Evolutionary conservation across 2,797 vertebrate genomes (phyloP), one percentile per base, ranked within the genome.

Genomic region (Manis crassicaudata): DNA sequence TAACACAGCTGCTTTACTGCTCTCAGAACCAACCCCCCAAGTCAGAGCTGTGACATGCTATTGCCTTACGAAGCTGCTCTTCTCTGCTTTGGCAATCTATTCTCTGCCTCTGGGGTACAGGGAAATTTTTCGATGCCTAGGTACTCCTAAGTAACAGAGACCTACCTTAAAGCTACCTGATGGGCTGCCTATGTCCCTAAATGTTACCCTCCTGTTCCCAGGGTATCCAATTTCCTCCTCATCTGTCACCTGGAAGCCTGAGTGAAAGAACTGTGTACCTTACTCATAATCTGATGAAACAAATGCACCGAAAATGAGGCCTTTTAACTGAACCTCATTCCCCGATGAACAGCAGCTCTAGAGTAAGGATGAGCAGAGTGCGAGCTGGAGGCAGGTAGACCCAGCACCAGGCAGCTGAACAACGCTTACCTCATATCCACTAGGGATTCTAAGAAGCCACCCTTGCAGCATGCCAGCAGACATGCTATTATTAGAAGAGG

Each of bases 1-100:
- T 83, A 88, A 52, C 84, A 7, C 32, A 27, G 77, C 12, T 37
- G 9, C 17, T 97, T 96, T 81, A 58, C 52, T 63, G 37, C 72
- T 76, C 8, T 73, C 67, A 35, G 89, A 95, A 2, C 2, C 21
- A 89, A 87, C 12, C 67, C 79, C 8, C 88, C 92, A 95, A 37
- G 21, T 83, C 87, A 89, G 7, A 23, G 6, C 4, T 43, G 5
- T 20, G 20, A 1, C 86, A 0, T 18, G 13, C 56, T 23, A 2
- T 56, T 84, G 25, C 13, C 5, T 9, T 27, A 60, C n/a, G 4
- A 73, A 50, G 37, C 10, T 32, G 2, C 32, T 80, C 25, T 21
- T 18, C 7, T 92, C 21, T 10, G 46, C 46, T 46, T 46, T 46
- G n/a, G 73, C 10, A 23, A 54, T 32, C 20, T 32, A 14, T 18